Base-by-base conservation (phyloP, 2,113 vertebrate species). In the Zapornia atra region DNA sequence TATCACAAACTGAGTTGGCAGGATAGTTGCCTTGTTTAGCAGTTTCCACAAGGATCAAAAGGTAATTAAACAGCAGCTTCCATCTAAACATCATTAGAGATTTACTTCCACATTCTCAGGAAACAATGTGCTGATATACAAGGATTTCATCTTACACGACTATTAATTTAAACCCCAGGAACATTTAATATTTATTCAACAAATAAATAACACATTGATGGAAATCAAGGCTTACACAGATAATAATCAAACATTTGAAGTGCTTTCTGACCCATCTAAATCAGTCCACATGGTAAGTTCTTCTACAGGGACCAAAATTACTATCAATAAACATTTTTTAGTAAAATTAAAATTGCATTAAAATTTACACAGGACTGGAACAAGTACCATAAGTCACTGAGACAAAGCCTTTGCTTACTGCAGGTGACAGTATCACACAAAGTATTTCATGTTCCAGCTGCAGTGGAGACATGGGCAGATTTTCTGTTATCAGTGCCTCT, bases 161-260 rank as follows among this genome's bases (percentile, higher is more conserved):
- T 65, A 38, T 26, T 83, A 60, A 72, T 87, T 91, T 75, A 89
- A 80, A 34, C 20, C 8, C 19, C n/a, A 64, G 24, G 31, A 90
- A 81, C 6, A n/a, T 36, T 81, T 21, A 66, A 63, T 90, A 63
- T 40, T 82, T 10, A 56, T 65, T 81, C 61, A 79, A 79, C 20
- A 76, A 40, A 54, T n/a, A 73, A 60, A 2, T 1, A 92, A 76
- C 28, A 82, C 14, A 87, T 0, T 40, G 20, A 91, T 9, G 18
- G 50, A 91, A 96, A 69, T 10, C 20, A 78, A 78, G 48, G 20
- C 7, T 81, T 86, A 97, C 73, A 66, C 63, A 93, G 68, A 66
- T 28, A 95, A 69, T n/a, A 46, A 70, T n/a, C 11, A 51, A 81
- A 42, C 4, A 60, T 40, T 42, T 44, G 24, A 79, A 94, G 75